A percentile compares a stretch with the other conserved stretches of the same genome.
Evolutionary conservation across 1,140 invertebrate species (phyloP).

Genomic region (Zaprionus gabonicus): DNA sequence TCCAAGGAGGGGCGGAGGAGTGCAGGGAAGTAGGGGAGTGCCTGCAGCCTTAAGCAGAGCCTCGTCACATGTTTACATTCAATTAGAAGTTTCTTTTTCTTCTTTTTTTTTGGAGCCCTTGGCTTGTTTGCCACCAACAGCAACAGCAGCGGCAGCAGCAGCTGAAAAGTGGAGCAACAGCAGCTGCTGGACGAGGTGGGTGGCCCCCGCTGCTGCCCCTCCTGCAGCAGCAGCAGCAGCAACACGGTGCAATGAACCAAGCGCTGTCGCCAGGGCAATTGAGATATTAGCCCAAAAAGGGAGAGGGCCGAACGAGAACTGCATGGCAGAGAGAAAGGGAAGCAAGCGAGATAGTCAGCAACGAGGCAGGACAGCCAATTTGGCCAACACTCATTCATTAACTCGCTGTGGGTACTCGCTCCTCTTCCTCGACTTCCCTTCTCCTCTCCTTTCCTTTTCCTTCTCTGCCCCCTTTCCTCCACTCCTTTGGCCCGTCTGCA

Average conservation of each 20-base stretch:
- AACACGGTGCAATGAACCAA: constrained; percentile 59
- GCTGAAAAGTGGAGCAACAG: constrained; percentile 52
- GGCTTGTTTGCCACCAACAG: constrained; percentile 62
- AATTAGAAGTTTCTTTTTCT: constrained; percentile 66
- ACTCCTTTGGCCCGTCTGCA: constrained; percentile 36
- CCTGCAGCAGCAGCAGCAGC: not conserved
- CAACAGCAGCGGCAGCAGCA: constrained; percentile 19
- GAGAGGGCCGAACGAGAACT: not conserved
- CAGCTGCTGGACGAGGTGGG: constrained; percentile 53
- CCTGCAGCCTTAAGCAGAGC: constrained; percentile 34
- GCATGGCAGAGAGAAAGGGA: constrained; percentile 54
- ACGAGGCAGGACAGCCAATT: constrained; percentile 41
- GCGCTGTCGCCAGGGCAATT: constrained; percentile 47
- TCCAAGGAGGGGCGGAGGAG: not conserved
- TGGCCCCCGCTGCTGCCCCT: constrained; percentile 33
- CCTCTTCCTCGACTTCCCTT: constrained; percentile 38
- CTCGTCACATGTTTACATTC: constrained; percentile 73
- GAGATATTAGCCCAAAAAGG: constrained; percentile 66
- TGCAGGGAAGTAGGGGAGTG: not conserved
- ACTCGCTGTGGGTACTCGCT: constrained; percentile 44
- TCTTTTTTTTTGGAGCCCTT: constrained; percentile 31
- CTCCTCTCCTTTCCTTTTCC: not conserved
- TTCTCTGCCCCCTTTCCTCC: not conserved
- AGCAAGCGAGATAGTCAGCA: not conserved
- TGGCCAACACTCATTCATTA: constrained; percentile 84